Evolutionary conservation across 2,888 invertebrate genomes (phyloP).

Genomic region (Pseudeuparius sepicola): DNA sequence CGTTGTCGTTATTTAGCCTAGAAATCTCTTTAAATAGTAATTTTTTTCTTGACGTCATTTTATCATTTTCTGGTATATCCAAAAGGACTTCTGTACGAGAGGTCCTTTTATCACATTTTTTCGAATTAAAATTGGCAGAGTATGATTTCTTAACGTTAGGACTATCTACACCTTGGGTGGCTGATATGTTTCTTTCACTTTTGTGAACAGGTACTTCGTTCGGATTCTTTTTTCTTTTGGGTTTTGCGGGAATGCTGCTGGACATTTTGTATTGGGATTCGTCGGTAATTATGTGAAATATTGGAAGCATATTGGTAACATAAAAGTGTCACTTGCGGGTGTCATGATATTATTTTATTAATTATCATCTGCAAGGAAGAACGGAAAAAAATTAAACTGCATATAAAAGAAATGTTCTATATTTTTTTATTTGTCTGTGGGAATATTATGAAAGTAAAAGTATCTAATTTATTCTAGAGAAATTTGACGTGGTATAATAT

Average conservation of each 20-base stretch:
- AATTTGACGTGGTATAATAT: too few species aligned
- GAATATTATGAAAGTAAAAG: too few species aligned
- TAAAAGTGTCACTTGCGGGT: too few species aligned
- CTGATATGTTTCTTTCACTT: constrained; percentile 11
- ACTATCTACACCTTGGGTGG: constrained; percentile 13
- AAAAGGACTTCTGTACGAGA: constrained; percentile 24
- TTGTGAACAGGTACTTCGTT: constrained; percentile 33
- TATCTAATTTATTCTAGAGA: too few species aligned
- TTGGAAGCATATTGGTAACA: too few species aligned
- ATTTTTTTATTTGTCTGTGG: too few species aligned
- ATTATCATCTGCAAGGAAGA: too few species aligned
- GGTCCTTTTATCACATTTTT: constrained; percentile 21
- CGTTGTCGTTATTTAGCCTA: constrained; percentile 44
- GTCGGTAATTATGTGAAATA: too few species aligned
- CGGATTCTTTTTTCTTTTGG: constrained; percentile 26
- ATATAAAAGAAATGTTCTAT: too few species aligned
- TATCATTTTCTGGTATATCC: constrained; percentile 25
- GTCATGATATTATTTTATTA: too few species aligned
- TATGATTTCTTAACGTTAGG: constrained; percentile 25
- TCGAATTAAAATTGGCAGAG: constrained; percentile 31
- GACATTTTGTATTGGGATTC: too few species aligned
- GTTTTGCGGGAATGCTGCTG: constrained; percentile 26
- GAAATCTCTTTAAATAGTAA: constrained; percentile 43
- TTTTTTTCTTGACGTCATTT: constrained; percentile 26
- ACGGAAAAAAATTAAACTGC: too few species aligned